A percentile compares a stretch with the other conserved stretches of the same genome.
Conservation (phyloP, 2,797 vertebrate genomes). For the Microchirus variegatus region DNA sequence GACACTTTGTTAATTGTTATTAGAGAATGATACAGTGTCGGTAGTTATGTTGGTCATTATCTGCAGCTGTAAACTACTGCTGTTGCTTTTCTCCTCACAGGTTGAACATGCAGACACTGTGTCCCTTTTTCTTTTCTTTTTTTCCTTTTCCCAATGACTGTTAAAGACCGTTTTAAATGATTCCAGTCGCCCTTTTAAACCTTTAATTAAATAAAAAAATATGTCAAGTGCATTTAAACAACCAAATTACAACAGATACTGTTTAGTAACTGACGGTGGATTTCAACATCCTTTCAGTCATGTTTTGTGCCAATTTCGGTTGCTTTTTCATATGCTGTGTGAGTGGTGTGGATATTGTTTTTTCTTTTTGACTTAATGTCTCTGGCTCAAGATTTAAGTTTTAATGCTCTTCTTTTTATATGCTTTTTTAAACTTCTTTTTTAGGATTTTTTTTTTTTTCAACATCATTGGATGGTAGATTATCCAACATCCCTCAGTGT, state of each 20-base stretch:
- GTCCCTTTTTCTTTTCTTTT: conserved; percentile 22
- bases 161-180: background rate
- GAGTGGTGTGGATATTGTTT: conserved; percentile 42
- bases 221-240: conserved; percentile 74
- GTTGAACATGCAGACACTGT: background rate
- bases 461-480: conserved; percentile 27
- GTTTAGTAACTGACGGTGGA: conserved; percentile 22
- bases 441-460: conserved; percentile 39
- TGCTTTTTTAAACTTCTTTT: conserved; percentile 58
- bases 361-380: conserved; percentile 58
- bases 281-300: conserved; percentile 33
- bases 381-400: conserved; percentile 53
- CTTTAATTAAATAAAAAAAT: conserved; percentile 36
- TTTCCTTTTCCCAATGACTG: background rate
- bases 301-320: conserved; percentile 73
- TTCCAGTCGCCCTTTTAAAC: conserved; percentile 27
- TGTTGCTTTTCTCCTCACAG: too few species aligned
- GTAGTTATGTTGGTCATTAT: too few species aligned
- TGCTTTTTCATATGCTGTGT: conserved; percentile 49
- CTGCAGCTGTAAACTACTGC: too few species aligned
- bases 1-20: too few species aligned
- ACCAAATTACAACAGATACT: conserved; percentile 38
- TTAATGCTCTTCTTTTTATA: conserved; percentile 45
- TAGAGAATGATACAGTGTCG: too few species aligned
- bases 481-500: conserved; percentile 29